Evolutionary conservation across 2,113 vertebrate genomes (phyloP).

Genomic region (Nestor notabilis): DNA sequence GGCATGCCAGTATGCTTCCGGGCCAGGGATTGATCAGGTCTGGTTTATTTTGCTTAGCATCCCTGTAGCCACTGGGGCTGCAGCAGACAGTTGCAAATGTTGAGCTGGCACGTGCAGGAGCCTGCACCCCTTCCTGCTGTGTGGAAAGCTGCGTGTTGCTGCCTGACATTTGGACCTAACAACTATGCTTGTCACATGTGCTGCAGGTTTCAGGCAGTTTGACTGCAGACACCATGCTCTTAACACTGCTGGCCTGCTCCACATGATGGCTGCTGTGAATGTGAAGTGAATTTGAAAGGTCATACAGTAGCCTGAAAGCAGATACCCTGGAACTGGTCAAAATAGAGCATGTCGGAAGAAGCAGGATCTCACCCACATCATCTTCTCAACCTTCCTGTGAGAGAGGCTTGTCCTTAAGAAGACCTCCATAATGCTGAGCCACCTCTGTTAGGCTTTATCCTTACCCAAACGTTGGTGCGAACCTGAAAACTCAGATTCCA

Average conservation of each 20-base stretch:
- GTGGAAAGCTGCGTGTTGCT: neutral
- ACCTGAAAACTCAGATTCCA: neutral
- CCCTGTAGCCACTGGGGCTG: neutral
- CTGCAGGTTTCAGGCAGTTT: neutral
- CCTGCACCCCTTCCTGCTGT: neutral
- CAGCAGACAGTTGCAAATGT: rapidly evolving
- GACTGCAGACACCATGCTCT: rapidly evolving
- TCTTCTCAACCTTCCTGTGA: neutral
- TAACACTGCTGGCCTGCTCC: neutral
- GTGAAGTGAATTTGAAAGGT: neutral
- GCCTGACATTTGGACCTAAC: neutral
- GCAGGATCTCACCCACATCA: neutral
- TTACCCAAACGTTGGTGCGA: neutral
- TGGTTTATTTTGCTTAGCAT: neutral
- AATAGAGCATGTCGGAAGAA: neutral
- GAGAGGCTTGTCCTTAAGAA: rapidly evolving
- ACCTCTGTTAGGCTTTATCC: neutral
- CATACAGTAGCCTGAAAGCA: neutral
- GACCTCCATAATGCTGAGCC: rapidly evolving
- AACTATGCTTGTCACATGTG: neutral
- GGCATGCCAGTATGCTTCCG: neutral
- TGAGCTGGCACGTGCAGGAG: neutral
- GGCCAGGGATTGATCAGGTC: neutral
- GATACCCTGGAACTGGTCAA: neutral
- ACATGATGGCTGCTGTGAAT: rapidly evolving